Evolutionary conservation across 2,888 invertebrate genomes (phyloP).

Genomic region (Pterostichus madidus): DNA sequence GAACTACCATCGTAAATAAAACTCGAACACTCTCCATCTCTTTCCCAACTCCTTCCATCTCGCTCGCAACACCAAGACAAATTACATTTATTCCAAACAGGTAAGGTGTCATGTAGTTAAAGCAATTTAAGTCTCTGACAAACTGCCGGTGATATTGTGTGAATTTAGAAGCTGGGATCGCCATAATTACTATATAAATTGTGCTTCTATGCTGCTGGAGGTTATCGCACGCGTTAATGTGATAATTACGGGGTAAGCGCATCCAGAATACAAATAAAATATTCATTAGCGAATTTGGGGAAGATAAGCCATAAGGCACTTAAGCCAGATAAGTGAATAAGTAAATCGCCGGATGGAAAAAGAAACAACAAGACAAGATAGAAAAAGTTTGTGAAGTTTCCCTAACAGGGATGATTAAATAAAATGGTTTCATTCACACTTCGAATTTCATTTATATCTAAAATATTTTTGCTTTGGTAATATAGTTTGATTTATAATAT

Average conservation of each 20-base stretch:
- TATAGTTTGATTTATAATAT: too few species aligned
- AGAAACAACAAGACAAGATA: background rate
- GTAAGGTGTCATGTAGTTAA: constrained; percentile 51
- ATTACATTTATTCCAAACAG: constrained; percentile 55
- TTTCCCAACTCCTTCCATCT: too few species aligned
- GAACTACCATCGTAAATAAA: too few species aligned
- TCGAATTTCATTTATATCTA: too few species aligned
- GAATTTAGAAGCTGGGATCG: constrained; percentile 39
- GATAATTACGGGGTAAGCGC: constrained; percentile 54
- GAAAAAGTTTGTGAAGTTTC: too few species aligned
- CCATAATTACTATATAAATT: constrained; percentile 56
- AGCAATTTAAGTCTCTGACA: constrained; percentile 45
- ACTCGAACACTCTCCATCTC: too few species aligned
- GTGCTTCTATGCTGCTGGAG: constrained; percentile 15
- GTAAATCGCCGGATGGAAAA: constrained; percentile 1
- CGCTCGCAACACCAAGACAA: constrained; percentile 24
- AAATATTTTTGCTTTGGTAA: too few species aligned
- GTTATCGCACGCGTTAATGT: constrained; percentile 37
- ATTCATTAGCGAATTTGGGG: constrained; percentile 33
- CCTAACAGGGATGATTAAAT: too few species aligned
- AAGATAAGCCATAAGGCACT: constrained; percentile 22
- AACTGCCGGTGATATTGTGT: constrained; percentile 46
- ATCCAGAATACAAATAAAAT: constrained; percentile 54
- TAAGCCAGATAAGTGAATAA: constrained; percentile 41
- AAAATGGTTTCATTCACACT: too few species aligned